Evolutionary conservation across 2,888 invertebrate genomes (phyloP).

Genomic region (Cenopis cana): DNA sequence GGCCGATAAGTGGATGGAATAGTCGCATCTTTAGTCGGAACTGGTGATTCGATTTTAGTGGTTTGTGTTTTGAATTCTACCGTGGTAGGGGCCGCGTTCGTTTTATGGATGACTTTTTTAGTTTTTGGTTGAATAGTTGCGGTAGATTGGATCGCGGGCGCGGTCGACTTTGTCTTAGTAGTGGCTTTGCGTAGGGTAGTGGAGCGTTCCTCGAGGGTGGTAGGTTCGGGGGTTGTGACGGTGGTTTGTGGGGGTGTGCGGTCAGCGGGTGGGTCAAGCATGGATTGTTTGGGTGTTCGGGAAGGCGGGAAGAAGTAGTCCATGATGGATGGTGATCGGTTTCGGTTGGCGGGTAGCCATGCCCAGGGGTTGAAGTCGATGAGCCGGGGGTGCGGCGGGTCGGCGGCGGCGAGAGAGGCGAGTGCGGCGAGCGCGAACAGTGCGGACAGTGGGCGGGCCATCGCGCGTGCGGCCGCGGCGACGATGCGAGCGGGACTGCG

Average conservation of each 20-base stretch:
- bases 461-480: slow-evolving; percentile 80
- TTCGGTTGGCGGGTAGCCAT: slow-evolving; percentile 76
- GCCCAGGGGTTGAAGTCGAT: slow-evolving; percentile 81
- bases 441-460: slow-evolving; percentile 70
- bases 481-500: slow-evolving; percentile 80
- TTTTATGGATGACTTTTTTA: slow-evolving; percentile 72
- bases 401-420: slow-evolving; percentile 60
- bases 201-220: slow-evolving; percentile 71
- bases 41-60: slow-evolving; percentile 62
- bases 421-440: slow-evolving; percentile 75
- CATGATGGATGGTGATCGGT: slow-evolving; percentile 79
- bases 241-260: slow-evolving; percentile 68
- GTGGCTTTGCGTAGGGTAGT: slow-evolving; percentile 76
- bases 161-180: slow-evolving; percentile 74
- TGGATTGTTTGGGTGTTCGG: slow-evolving; percentile 80
- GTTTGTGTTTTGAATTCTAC: slow-evolving; percentile 69
- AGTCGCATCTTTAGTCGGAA: slow-evolving; percentile 63
- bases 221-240: slow-evolving; percentile 58
- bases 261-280: slow-evolving; percentile 75
- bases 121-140: slow-evolving; percentile 72
- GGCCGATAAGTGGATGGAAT: slow-evolving; percentile 72
- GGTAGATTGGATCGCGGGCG: slow-evolving; percentile 69
- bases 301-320: slow-evolving; percentile 83
- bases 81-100: slow-evolving; percentile 67
- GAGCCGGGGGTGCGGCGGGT: slow-evolving; percentile 73